Evolutionary conservation across 2,797 vertebrate species (phyloP).

Genomic region (Tragelaphus eurycerus): DNA sequence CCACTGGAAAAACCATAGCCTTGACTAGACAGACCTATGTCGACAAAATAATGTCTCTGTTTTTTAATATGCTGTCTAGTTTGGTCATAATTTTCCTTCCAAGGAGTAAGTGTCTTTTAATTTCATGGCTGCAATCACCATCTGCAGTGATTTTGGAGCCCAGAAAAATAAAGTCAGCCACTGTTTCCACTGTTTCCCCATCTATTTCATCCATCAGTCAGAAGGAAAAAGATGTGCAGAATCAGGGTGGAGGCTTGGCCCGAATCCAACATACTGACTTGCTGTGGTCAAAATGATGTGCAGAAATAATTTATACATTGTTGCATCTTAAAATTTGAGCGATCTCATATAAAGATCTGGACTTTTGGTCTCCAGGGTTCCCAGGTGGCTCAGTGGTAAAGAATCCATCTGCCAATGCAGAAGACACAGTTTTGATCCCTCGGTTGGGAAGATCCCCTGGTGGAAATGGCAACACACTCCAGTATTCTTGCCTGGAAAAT

Average conservation of each 20-base stretch:
- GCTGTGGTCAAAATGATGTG: neutral
- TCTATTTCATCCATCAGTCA: neutral
- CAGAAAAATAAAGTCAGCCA: no score
- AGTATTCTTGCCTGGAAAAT: neutral
- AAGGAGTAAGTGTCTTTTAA: no score
- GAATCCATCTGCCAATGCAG: neutral
- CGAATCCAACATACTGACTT: accelerated
- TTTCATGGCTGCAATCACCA: no score
- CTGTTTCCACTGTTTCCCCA: no score
- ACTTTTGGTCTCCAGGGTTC: neutral
- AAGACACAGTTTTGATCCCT: neutral
- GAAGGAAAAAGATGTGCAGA: neutral
- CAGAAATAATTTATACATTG: neutral
- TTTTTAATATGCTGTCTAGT: no score
- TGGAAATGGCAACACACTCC: neutral
- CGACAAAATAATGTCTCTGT: no score
- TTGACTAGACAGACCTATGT: no score
- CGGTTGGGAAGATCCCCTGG: neutral
- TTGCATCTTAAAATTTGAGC: neutral
- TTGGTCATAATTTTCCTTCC: no score
- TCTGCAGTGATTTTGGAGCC: no score
- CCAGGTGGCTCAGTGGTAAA: neutral
- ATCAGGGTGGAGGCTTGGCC: no score
- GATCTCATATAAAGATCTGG: neutral
- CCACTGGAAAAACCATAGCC: no score